A percentile compares a stretch with the other conserved stretches of the same genome.
Conservation (phyloP, 2,113 vertebrate genomes). For the Cyprichromis sp. region DNA sequence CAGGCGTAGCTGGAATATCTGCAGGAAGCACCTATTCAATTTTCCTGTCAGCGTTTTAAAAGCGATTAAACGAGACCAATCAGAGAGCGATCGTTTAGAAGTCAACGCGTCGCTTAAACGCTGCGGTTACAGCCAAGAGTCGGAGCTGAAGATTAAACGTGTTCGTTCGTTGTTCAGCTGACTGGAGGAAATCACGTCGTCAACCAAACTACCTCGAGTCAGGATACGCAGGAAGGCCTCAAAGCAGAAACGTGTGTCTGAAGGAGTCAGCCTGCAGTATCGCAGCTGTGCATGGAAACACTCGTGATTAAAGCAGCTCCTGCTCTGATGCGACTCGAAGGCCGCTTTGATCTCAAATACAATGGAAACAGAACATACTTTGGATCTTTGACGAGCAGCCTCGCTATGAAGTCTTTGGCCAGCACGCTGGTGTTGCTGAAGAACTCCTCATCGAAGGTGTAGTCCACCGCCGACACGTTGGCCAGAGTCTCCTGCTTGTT, state of each 20-base stretch:
- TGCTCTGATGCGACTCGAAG: background rate
- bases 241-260: background rate
- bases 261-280: accelerated
- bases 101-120: background rate
- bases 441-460: constrained; percentile 94
- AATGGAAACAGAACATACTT: constrained; percentile 72
- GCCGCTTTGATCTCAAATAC: background rate
- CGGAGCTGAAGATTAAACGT: background rate
- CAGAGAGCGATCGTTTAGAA: background rate
- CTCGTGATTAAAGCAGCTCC: background rate
- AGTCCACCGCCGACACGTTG: constrained; percentile 97
- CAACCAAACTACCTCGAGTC: background rate
- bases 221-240: background rate
- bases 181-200: accelerated
- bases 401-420: constrained; percentile 95
- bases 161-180: background rate
- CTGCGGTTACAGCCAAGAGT: background rate
- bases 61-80: background rate
- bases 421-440: constrained; percentile 90
- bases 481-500: constrained; percentile 96
- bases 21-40: background rate
- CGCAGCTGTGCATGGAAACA: background rate
- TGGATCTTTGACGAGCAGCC: constrained; percentile 93
- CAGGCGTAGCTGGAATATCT: background rate
- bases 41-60: background rate